Base-by-base conservation (phyloP, 2,888 invertebrate genomes). In the Drosophila mimetica region DNA sequence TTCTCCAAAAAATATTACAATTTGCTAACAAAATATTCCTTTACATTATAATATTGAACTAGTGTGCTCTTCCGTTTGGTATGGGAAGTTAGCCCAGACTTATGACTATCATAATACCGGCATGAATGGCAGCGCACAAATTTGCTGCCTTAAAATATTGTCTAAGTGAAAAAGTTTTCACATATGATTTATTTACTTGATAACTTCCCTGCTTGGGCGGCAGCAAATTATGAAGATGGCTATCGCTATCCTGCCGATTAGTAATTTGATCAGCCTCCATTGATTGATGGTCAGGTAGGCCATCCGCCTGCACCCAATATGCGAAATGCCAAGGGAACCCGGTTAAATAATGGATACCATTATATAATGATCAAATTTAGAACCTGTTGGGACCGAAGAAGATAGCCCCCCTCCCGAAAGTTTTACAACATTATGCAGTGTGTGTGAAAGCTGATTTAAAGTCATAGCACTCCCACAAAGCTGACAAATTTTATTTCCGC, bases 401-500 rank as follows among this genome's bases (percentile, higher is more conserved):
- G 14, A 11, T n/a, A 4, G 34, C 47, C 60, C 58, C 41, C 71
- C 47, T 64, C 58, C 41, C 71, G 28, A 51, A 42, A 48, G 69
- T 39, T 51, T 48, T 51, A 51, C 42, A 18, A 39, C 60, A 60
- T 70, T 55, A 65, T 50, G 55, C 71, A 67, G 70, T 63, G 65
- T 67, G 71, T 73, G 71, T 73, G 69, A 63, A 58, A 72, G 69
- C 76, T 76, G 53, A 78, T 86, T 82, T 86, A 82, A 86, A 86
- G 78, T 76, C 86, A 66, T 69, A 72, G 57, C 76, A 77, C 75
- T 71, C 66, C 46, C 58, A 44, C 13, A 71, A 73, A 73, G 79
- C 82, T 86, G 82, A 83, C 82, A 83, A 83, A 83, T 83, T 83
- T 80, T 86, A 86, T 83, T 83, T 83, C 82, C 86, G 82, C 80